phyloP scores from a whole-genome alignment of 2,113 vertebrate genomes.

The Gavia stellata region DNA sequence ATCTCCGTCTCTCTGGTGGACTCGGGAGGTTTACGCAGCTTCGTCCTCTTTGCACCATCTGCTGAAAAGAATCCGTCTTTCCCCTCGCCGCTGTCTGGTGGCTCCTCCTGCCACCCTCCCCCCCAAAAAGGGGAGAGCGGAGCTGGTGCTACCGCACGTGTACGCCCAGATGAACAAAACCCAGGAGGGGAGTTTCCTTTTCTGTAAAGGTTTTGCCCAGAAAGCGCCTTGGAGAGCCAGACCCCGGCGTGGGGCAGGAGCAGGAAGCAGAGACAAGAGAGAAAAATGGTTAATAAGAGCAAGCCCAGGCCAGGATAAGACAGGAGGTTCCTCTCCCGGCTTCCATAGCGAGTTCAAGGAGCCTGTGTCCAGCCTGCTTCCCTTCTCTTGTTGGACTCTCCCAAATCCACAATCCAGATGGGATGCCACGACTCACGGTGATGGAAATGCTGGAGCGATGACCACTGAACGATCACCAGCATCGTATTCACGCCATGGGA shows the following conservation, averaged over 20 bases:
- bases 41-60: slow-evolving; percentile 54
- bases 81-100: background rate
- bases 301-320: background rate
- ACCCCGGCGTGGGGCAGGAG: background rate
- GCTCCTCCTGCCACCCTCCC: background rate
- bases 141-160: fast-evolving
- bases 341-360: background rate
- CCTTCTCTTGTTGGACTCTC: background rate
- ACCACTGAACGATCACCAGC: background rate
- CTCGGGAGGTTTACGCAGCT: slow-evolving; percentile 24
- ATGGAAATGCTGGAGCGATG: background rate
- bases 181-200: background rate
- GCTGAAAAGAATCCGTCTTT: slow-evolving; percentile 26
- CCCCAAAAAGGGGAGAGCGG: background rate
- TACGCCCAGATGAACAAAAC: background rate
- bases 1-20: slow-evolving; percentile 43
- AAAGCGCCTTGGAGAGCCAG: background rate
- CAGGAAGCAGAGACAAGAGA: background rate
- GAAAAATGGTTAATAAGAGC: background rate
- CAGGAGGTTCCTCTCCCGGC: background rate
- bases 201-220: background rate
- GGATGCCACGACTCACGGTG: background rate
- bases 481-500: fast-evolving
- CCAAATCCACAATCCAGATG: background rate
- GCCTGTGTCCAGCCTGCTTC: background rate